Evolutionary conservation across 2,888 invertebrate genomes (phyloP).

Genomic region (Trichogramma dendrolimi): DNA sequence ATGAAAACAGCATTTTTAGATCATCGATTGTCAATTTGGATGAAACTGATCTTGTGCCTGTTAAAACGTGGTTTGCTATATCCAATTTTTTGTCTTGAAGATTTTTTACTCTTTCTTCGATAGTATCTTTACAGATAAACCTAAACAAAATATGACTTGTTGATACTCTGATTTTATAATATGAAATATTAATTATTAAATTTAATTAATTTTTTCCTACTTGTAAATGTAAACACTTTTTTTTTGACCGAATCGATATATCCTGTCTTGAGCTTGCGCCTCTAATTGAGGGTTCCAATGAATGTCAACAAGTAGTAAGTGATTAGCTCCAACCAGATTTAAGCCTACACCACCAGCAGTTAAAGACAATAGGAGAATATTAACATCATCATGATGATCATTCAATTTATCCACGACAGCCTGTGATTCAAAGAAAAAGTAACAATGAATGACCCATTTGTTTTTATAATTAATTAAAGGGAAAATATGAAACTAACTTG

Average conservation of each 20-base stretch:
- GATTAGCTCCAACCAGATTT: slow-evolving; percentile 88
- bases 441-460: slow-evolving; percentile 2
- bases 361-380: slow-evolving; percentile 78
- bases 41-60: slow-evolving; percentile 62
- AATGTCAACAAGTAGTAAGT: slow-evolving; percentile 82
- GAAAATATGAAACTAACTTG: slow-evolving; percentile 53
- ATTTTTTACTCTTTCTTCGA: slow-evolving; percentile 79
- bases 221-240: slow-evolving; percentile 79
- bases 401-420: slow-evolving; percentile 43
- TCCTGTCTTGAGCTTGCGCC: slow-evolving; percentile 88
- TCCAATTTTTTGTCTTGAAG: slow-evolving; percentile 77
- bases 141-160: slow-evolving; percentile 50
- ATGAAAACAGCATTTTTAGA: slow-evolving; percentile 64
- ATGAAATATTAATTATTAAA: neutral
- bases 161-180: neutral
- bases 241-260: slow-evolving; percentile 86
- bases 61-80: slow-evolving; percentile 74
- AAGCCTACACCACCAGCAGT: slow-evolving; percentile 93
- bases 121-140: slow-evolving; percentile 78
- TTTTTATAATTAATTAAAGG: neutral
- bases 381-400: slow-evolving; percentile 31
- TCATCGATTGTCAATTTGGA: slow-evolving; percentile 78
- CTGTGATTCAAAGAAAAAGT: slow-evolving; percentile 29
- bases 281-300: slow-evolving; percentile 98
- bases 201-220: slow-evolving; percentile 52